Evolutionary conservation across 1,140 invertebrate species (phyloP), one percentile per base, ranked within the genome.

Genomic region (Penaeus chinensis): DNA sequence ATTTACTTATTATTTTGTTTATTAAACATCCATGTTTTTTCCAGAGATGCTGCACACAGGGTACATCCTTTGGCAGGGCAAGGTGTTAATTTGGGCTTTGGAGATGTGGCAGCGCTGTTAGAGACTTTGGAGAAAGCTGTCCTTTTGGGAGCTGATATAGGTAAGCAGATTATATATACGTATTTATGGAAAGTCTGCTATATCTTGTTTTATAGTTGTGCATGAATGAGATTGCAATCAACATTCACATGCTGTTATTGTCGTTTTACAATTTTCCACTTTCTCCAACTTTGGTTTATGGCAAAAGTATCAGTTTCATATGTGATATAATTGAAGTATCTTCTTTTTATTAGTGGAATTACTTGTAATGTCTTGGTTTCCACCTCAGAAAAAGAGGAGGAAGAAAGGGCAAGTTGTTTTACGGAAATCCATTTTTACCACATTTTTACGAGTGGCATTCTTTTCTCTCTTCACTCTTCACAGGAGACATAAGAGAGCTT

Each of bases 21-120:
- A 47, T 18, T 11, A 5, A 27, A 37, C 66, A 37, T 82, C 65
- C n/a, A 63, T 47, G 24, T 1, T 89, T 89, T 89, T 92, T 93
- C 47, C 91, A 96, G 97, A 22, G 99, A 99, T 94, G 97, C 98
- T 62, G 98, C 98, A 16, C 99, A 99, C 92, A 94, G 97, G 91
- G 94, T 99, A 63, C 98, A 99, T 93, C 99, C 99, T 0, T 92
- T 99, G 79, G 99, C 98, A 74, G 99, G 99, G 0, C 98, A 99
- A 93, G 98, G 98, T 19, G 97, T 99, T 0, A 99, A 99, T 93
- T 93, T 99, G 71, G 99, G 99, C 8, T 98, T 99, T 92, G 97
- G 96, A 37, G 99, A 99, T 93, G 95, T 99, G 0, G 91, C 93
- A 20, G 93, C 94, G 90, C 93, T 99, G 0, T 94, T 95, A 18